Evolutionary conservation across 2,888 invertebrate genomes (phyloP), one percentile per base, ranked within the genome.

Genomic region (Drosophila parthenogenetica): DNA sequence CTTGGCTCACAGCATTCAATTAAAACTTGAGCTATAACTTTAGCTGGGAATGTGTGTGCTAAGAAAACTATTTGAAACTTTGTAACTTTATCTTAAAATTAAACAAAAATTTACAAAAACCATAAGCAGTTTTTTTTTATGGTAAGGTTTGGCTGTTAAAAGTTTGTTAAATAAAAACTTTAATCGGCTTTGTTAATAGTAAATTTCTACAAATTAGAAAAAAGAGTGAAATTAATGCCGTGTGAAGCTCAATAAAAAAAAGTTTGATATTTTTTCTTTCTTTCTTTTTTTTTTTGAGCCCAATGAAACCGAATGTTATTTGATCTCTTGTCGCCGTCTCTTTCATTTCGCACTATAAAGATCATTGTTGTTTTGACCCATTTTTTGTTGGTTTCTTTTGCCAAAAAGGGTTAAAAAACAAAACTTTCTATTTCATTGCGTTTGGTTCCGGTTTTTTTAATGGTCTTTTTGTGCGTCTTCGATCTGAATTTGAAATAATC

Each of bases 371-470:
- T 29, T 13, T 54, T 76, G 40, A 54, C 61, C 58, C 48, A 58
- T 66, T 67, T 62, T 58, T 62, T 62, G 43, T 46, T 22, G 14
- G 35, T 42, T 5, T 46, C 39, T 53, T 57, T 67, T 67, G 59
- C 45, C 55, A 50, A 63, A 63, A 61, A 58, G 40, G 48, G 51
- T 64, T 57, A 17, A 40, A 37, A 39, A 32, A 43, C 19, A 37
- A 37, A 46, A 46, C 87, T 85, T 89, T 85, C 79, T 81, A 83
- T 84, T 87, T 89, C 69, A 74, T 59, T 74, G 63, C 54, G 55
- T 45, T 63, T 54, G 69, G 83, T 84, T 86, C 87, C 89, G 79
- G 87, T 83, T 88, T 86, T 74, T n/a, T 3, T 29, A 4, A 8
- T 29, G 11, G 10, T 25, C 51, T 62, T 48, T 7, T 37, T 46